Evolutionary conservation across 1,140 invertebrate genomes (phyloP).

Genomic region (Drosophila arizonae): DNA sequence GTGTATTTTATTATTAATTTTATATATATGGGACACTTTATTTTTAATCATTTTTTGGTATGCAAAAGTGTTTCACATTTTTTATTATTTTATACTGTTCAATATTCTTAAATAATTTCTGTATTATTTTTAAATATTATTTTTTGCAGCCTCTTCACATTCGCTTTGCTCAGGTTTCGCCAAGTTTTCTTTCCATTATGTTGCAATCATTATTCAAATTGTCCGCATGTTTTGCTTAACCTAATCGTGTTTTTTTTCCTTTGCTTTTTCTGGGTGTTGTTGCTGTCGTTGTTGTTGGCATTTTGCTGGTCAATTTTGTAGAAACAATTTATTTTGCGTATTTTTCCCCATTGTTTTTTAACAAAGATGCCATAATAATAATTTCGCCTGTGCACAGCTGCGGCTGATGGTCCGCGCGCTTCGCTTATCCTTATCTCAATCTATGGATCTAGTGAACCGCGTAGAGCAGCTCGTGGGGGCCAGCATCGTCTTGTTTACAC

Average conservation of each 20-base stretch:
- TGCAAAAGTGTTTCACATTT: too few relatives aligned
- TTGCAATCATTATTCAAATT: neutral
- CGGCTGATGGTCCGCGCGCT: slow-evolving; percentile 55
- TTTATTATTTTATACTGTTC: too few relatives aligned
- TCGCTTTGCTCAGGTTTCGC: neutral
- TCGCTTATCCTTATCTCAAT: slow-evolving; percentile 18
- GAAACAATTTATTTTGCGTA: slow-evolving; percentile 10
- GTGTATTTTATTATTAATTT: neutral
- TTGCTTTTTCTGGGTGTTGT: neutral
- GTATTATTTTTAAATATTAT: neutral
- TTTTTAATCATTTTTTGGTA: too few relatives aligned
- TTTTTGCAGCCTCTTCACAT: neutral
- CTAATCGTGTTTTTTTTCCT: neutral
- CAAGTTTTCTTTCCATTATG: neutral
- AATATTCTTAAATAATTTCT: neutral
- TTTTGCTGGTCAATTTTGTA: slow-evolving; percentile 9
- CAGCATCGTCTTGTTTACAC: slow-evolving; percentile 38
- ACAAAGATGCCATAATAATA: slow-evolving; percentile 40
- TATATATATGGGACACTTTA: neutral
- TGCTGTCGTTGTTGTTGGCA: neutral
- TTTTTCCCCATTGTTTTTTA: slow-evolving; percentile 45
- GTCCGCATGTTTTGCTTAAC: neutral
- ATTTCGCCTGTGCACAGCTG: slow-evolving; percentile 61
- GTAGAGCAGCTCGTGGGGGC: too few relatives aligned
- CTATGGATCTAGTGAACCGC: neutral